Conservation (phyloP, 1,140 invertebrate species). For the Bombus waltoni region DNA sequence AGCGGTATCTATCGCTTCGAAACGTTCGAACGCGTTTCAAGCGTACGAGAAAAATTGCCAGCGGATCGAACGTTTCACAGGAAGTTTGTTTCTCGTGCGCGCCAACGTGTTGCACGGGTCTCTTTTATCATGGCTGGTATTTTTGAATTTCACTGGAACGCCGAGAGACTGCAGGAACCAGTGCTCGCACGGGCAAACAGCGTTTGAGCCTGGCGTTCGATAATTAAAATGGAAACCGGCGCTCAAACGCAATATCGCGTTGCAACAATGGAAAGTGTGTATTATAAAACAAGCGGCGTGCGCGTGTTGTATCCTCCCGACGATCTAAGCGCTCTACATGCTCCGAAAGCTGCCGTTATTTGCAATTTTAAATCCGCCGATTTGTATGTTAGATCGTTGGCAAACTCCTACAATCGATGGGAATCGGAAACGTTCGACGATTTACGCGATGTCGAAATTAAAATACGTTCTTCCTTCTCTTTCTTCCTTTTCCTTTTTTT, state of each 20-base stretch:
- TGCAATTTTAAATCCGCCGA: background rate
- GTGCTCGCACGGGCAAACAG: background rate
- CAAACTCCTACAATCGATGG: background rate
- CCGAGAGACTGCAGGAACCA: background rate
- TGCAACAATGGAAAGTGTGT: background rate
- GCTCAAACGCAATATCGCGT: background rate
- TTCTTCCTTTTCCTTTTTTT: too few relatives aligned
- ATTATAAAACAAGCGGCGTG: background rate
- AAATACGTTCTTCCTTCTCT: background rate
- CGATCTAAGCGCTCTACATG: background rate
- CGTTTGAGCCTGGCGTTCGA: background rate
- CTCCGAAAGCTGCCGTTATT: background rate
- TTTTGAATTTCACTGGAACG: constrained; percentile 3
- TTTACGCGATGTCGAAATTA: background rate
- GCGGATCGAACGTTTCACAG: background rate
- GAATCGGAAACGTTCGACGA: background rate
- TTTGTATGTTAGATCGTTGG: background rate
- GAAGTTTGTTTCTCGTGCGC: background rate
- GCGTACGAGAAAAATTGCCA: background rate
- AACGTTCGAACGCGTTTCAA: background rate
- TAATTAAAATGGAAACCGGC: constrained; percentile 30
- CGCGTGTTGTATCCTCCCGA: background rate
- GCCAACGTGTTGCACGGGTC: background rate
- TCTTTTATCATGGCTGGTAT: constrained; percentile 1
- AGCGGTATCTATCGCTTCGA: background rate